Evolutionary conservation across 2,797 vertebrate genomes (phyloP), one percentile per base, ranked within the genome.

Genomic region (Acipenser transmontanus): DNA sequence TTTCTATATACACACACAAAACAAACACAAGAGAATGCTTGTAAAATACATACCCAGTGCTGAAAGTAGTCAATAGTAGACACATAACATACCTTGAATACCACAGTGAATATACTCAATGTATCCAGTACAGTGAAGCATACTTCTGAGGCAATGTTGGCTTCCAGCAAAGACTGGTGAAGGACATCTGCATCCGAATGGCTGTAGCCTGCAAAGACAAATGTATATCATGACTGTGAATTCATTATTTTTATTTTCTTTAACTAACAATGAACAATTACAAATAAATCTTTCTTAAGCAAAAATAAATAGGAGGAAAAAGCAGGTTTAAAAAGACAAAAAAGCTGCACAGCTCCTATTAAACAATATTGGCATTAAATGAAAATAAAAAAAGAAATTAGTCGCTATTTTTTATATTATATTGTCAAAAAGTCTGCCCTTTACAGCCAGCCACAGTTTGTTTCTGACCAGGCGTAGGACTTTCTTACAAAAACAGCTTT

Each of bases 101-200:
- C 93, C 86, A 91, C 88, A 65, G 97, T 95, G 82, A 99, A 99
- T 70, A 92, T 87, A 49, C 92, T 93, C 0, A 99, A 92, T 0
- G 93, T 98, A 84, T 99, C 96, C 87, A 98, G 87, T 68, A 96
- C 93, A 0, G 95, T 98, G 77, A 98, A 92, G 75, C 95, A 98
- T 70, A 98, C 96, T 83, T 99, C 97, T 0, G 97, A 97, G 6
- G 97, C 95, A 71, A 93, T 88, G 71, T 95, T 98, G 81, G 93
- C 96, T 91, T 98, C 95, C 69, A 99, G 88, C 65, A 97, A 85
- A 0, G 92, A 93, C 84, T 96, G 94, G 80, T 93, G 94, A 80
- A 91, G 91, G 17, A 95, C 89, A 1, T 99, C 97, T 5, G 94
- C 90, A 12, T 99, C 97, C 1, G 90, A 91, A 70, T 97, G 92